Percentiles rank a stretch among this genome's conserved stretches.
phyloP scores from a whole-genome alignment of 2,888 invertebrate species.

The Octonoba sinensis region DNA sequence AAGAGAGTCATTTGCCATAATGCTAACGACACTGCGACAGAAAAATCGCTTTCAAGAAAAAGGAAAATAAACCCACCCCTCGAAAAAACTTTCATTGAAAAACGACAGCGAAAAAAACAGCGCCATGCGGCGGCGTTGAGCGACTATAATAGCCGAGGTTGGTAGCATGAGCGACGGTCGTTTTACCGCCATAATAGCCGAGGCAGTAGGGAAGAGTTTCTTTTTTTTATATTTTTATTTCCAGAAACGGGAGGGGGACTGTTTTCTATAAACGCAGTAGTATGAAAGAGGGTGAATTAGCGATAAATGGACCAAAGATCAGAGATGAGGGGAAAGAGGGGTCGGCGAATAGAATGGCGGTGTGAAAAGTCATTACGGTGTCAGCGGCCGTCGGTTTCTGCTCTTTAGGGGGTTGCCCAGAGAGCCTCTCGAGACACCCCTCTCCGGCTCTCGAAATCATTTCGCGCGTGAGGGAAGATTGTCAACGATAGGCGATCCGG shows the following conservation, averaged over 20 bases:
- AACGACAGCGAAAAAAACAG: no score
- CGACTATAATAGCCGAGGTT: slow-evolving; percentile 18
- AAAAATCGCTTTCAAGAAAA: not conserved
- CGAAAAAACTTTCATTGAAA: slow-evolving; percentile 2
- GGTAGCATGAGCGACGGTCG: not conserved
- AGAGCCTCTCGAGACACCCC: not conserved
- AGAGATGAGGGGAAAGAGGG: slow-evolving; percentile 7
- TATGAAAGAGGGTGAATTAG: slow-evolving; percentile 56
- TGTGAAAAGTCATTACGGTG: slow-evolving; percentile 64
- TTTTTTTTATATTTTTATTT: no score
- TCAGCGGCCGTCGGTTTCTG: slow-evolving; percentile 56
- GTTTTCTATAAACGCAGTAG: slow-evolving; percentile 18
- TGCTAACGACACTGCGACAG: no score
- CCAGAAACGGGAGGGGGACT: not conserved
- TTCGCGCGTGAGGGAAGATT: not conserved
- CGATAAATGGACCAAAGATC: slow-evolving; percentile 50
- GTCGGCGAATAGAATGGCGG: slow-evolving; percentile 54
- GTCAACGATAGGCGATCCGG: no score
- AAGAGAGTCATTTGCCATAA: no score
- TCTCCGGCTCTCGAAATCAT: slow-evolving; percentile 21
- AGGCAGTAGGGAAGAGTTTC: not conserved
- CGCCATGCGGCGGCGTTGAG: no score
- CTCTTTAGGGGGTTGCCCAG: slow-evolving; percentile 49
- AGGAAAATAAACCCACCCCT: slow-evolving; percentile 5
- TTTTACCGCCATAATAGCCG: slow-evolving; percentile 1